These are phyloP conservation scores for Maylandia zebra DNA, from an alignment of 2,113 vertebrate species.

Conservation along the genomic window DNA sequence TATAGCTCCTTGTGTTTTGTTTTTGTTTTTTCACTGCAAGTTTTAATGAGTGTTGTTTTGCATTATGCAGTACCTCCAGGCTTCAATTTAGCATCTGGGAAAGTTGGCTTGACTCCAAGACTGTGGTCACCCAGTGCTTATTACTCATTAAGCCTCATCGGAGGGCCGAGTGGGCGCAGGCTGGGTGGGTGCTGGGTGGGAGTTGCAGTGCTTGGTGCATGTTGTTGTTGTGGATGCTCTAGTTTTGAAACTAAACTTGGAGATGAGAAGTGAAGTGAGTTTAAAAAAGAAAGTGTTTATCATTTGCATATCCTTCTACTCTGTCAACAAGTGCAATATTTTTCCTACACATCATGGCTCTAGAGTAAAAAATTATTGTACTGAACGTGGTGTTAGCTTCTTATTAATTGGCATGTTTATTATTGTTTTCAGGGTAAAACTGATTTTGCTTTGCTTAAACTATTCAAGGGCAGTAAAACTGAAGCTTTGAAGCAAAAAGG, in stretches of 20 bases:
- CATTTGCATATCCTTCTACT: neutral
- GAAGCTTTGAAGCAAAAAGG: neutral
- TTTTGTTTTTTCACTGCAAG: neutral
- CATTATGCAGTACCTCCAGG: slow-evolving; percentile 58
- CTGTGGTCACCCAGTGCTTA: slow-evolving; percentile 59
- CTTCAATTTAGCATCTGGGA: slow-evolving; percentile 64
- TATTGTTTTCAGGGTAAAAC: neutral
- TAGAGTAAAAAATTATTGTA: neutral
- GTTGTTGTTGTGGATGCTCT: slow-evolving; percentile 28
- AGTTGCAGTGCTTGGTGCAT: slow-evolving; percentile 12
- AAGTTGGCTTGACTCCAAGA: slow-evolving; percentile 60
- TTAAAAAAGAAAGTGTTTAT: neutral
- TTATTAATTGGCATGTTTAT: neutral
- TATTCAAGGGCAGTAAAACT: neutral
- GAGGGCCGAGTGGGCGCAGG: slow-evolving; percentile 40
- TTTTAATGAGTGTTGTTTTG: slow-evolving; percentile 66
- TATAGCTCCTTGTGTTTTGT: slow-evolving; percentile 29
- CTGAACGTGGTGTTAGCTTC: neutral
- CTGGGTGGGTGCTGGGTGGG: slow-evolving; percentile 33
- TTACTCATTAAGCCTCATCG: slow-evolving; percentile 58
- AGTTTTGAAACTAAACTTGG: slow-evolving; percentile 20
- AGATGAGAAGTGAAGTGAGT: slow-evolving; percentile 8
- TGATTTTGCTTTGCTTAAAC: neutral
- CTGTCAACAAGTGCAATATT: neutral
- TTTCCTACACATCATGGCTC: neutral